Percentiles rank a stretch among this genome's conserved stretches.
phyloP scores from a whole-genome alignment of 2,888 invertebrate species.

The Psylliodes chrysocephalus region DNA sequence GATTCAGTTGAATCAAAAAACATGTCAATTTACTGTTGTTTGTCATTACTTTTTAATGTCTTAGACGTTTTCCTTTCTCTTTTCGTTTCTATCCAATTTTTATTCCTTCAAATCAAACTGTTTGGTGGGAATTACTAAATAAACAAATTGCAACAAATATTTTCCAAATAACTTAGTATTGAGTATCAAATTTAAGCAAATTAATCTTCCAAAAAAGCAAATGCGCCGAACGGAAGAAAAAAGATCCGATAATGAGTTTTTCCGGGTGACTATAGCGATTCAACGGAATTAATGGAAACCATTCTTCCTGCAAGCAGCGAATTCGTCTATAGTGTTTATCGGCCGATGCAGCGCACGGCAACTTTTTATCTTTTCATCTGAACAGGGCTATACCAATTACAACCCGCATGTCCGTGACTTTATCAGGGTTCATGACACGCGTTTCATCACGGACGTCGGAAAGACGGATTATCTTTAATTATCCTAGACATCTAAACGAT shows the following conservation, averaged over 20 bases:
- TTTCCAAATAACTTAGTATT: background rate
- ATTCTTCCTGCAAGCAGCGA: constrained; percentile 32
- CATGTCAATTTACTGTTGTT: too few relatives aligned
- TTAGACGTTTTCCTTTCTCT: too few relatives aligned
- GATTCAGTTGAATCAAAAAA: too few relatives aligned
- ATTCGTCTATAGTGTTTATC: constrained; percentile 33
- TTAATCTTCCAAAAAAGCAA: background rate
- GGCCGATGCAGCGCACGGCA: constrained; percentile 30
- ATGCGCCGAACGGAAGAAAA: constrained; percentile 1
- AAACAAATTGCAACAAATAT: too few relatives aligned
- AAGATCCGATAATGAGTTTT: constrained; percentile 22
- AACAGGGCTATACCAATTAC: constrained; percentile 52
- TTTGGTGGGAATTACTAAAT: too few relatives aligned
- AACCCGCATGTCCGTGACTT: constrained; percentile 58
- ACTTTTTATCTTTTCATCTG: constrained; percentile 37
- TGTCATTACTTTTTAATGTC: too few relatives aligned
- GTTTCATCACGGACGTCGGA: constrained; percentile 57
- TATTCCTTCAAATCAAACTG: too few relatives aligned
- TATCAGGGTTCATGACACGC: constrained; percentile 56
- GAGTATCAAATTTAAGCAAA: background rate
- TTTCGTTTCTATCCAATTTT: too few relatives aligned
- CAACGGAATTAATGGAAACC: constrained; percentile 28
- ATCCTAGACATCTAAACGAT: constrained; percentile 56
- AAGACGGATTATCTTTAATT: constrained; percentile 63
- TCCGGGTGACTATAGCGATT: constrained; percentile 24